phyloP scores from a whole-genome alignment of 2,888 invertebrate genomes.

The Cecidostiba fungosa region DNA sequence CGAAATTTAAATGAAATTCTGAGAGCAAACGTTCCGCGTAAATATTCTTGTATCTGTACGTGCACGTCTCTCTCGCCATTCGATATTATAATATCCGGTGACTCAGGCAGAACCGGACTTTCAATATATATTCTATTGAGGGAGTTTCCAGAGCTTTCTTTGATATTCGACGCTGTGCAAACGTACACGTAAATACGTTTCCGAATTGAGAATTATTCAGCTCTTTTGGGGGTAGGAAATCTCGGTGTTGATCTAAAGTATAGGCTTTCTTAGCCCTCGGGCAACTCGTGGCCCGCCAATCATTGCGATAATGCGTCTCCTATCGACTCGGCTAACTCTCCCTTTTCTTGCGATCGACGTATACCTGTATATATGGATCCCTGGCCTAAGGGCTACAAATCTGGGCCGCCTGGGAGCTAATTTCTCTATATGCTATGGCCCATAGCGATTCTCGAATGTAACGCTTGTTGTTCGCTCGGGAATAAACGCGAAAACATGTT shows the following conservation, averaged over 20 bases:
- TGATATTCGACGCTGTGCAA: not conserved
- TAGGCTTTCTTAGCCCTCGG: not conserved
- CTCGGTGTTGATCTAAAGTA: not conserved
- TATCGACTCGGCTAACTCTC: not conserved
- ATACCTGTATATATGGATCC: not conserved
- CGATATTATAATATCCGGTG: slow-evolving; percentile 22
- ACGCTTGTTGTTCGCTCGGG: not conserved
- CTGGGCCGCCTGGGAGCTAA: not conserved
- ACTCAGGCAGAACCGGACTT: not conserved
- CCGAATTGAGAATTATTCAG: not conserved
- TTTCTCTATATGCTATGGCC: not conserved
- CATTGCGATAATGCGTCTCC: not conserved
- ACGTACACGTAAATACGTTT: not conserved
- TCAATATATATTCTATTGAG: not conserved
- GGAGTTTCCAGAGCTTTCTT: not conserved
- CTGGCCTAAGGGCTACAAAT: slow-evolving; percentile 3
- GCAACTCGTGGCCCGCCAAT: not conserved
- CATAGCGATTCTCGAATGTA: not conserved
- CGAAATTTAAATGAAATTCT: slow-evolving; percentile 49
- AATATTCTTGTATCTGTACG: no score
- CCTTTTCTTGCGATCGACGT: not conserved
- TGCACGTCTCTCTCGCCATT: not conserved
- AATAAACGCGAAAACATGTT: not conserved
- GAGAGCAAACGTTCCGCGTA: not conserved
- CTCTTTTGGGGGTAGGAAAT: not conserved